These are phyloP conservation scores for Borostomias antarcticus DNA, from an alignment of 2,797 vertebrate genomes.

Conservation along the genomic window DNA sequence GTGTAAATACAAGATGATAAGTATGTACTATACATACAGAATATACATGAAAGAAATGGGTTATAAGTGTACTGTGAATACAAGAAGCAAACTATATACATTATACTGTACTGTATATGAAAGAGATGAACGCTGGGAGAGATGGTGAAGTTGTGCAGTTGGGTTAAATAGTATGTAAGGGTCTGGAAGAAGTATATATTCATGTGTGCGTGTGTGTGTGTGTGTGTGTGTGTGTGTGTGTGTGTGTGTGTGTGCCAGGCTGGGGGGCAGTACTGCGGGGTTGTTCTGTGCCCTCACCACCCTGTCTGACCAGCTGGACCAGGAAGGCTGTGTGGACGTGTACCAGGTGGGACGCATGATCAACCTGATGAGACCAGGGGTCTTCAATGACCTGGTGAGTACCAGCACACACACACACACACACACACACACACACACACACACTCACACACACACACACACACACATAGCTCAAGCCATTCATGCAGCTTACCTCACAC, in stretches of 20 bases:
- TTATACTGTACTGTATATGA: no score
- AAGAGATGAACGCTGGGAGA: no score
- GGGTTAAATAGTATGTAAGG: no score
- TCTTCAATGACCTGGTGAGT: conserved; percentile 94
- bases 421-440: conserved; percentile 3
- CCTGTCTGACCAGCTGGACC: conserved; percentile 89
- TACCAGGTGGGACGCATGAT: conserved; percentile 95
- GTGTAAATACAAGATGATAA: no score
- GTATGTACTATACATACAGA: no score
- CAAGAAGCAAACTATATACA: no score
- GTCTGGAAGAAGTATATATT: not conserved
- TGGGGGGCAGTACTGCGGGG: conserved; percentile 89
- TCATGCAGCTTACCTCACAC: no score
- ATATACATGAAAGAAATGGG: no score
- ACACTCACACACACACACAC: conserved; percentile 9
- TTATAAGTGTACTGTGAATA: no score
- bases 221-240: conserved; percentile 33
- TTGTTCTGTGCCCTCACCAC: conserved; percentile 91
- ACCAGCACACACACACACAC: not conserved
- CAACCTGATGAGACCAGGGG: conserved; percentile 93
- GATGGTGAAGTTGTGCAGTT: no score
- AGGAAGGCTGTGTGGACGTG: conserved; percentile 87
- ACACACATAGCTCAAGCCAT: not conserved
- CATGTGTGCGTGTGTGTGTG: not conserved
- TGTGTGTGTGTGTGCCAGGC: conserved; percentile 66